Evolutionary conservation across 2,113 vertebrate genomes (phyloP), one percentile per base, ranked within the genome.

Genomic region (Himantopus leucocephalus): DNA sequence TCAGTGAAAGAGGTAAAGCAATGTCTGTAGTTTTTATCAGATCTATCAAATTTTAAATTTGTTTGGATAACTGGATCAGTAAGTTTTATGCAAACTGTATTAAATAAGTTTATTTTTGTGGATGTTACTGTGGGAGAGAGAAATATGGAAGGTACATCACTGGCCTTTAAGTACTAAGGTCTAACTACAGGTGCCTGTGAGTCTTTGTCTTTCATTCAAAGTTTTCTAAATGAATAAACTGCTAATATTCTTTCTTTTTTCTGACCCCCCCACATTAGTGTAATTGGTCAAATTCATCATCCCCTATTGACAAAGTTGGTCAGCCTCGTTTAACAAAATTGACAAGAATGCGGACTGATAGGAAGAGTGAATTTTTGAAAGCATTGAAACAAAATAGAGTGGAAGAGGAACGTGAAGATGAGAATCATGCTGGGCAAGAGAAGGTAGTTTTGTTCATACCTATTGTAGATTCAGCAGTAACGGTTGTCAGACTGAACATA

Each of bases 351-450:
- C 94, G 97, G 37, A 97, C 97, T 32, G 97, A 98, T 96, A 98
- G 98, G 90, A 98, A 98, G 94, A 98, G 98, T 90, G 98, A 98
- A 81, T 98, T 98, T 96, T 95, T 98, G 96, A 98, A 98, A 94
- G 94, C 98, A 6, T 55, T 98, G 80, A 98, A 98, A 93, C 97
- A 85, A 82, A 98, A 98, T 50, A 92, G 91, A 96, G 91, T 97
- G 81, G 97, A 98, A 94, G 97, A 98, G 32, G 96, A 98, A 34
- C 97, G 95, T 27, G 96, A 98, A 95, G 95, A 98, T 68, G 91
- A 94, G 73, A 97, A 95, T 85, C 95, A 78, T 71, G 81, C 94
- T 67, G 96, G 89, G 35, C 97, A 97, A 89, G 97, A 98, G 76
- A 98, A 98, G 98, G 98, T 98, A 94, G 37, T 56, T 78, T 43